Base-by-base conservation (phyloP, 2,888 invertebrate genomes). In the Diloba caeruleocephala region DNA sequence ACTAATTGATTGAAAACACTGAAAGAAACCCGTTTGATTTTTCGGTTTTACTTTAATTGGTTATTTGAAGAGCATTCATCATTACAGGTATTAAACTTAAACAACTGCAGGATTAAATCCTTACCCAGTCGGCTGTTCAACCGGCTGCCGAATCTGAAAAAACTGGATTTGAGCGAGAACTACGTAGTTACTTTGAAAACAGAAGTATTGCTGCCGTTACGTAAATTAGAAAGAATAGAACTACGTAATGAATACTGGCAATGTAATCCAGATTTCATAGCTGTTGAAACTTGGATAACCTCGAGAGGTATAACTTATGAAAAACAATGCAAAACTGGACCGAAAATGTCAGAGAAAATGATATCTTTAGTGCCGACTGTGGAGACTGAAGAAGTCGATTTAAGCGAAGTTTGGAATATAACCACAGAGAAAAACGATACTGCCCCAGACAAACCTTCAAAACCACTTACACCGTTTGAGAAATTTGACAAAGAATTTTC, bases 111-210 rank as follows among this genome's bases (percentile, higher is more conserved):
- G 52, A 94, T 96, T 38, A 94, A 94, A 67, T 87, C 93, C 9
- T 67, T 96, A 36, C 92, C 94, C 3, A 82, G 87, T 0, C 84
- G 93, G 34, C 70, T 94, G 6, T 95, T 96, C 54, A 87, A 81
- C 6, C 87, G 94, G 39, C 49, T 96, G 36, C 94, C 95, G 0
- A 94, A 94, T 59, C 77, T 96, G 14, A 88, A 87, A 39, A 89
- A 92, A 41, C 71, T 96, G 43, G 95, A 96, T 78, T 73, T 96
- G 43, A 94, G 95, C 12, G 93, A 94, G 63, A 96, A 96, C 74
- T 94, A 94, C 59, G 82, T 96, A 58, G 88, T 94, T 9, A 91
- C 94, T 3, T 56, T 96, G 0, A 91, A 85, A 42, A 72, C 88
- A 0, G 89, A 90, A 15, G 87, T 94, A 0, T 82, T 96, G 3